A percentile compares a stretch with the other conserved stretches of the same genome.
These are phyloP conservation scores for Pelvicachromis taeniatus DNA, from an alignment of 2,113 vertebrate species.

Conservation along the genomic window DNA sequence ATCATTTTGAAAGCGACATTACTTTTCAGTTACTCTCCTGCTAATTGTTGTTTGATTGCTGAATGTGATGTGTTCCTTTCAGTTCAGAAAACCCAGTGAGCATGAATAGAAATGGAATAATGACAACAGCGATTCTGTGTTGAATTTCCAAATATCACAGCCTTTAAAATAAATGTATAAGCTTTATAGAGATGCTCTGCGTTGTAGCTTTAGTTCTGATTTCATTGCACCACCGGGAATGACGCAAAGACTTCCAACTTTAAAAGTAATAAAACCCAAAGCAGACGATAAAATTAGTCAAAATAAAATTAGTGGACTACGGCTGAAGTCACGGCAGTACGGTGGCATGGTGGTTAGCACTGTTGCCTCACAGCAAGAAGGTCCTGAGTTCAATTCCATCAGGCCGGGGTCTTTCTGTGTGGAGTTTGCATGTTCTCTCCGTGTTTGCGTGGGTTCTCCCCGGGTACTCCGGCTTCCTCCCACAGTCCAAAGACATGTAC, in stretches of 20 bases:
- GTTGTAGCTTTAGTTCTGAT: neutral
- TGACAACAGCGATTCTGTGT: neutral
- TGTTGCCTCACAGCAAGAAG: too few relatives aligned
- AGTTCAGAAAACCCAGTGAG: neutral
- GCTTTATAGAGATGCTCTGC: neutral
- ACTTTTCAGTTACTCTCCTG: neutral
- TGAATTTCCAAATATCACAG: neutral
- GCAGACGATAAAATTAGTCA: neutral
- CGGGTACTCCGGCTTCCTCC: too few relatives aligned
- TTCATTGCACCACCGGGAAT: neutral
- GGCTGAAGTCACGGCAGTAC: neutral
- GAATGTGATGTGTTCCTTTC: neutral
- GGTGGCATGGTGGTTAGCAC: too few relatives aligned
- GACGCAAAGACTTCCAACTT: neutral
- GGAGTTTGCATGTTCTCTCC: too few relatives aligned
- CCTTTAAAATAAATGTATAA: neutral
- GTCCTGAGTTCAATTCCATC: too few relatives aligned
- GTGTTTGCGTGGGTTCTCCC: too few relatives aligned
- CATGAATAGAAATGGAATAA: neutral
- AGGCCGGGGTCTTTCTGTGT: too few relatives aligned
- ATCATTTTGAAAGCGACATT: neutral
- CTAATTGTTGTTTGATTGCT: neutral
- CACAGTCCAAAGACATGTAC: too few relatives aligned
- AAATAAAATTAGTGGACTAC: neutral
- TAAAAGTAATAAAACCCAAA: neutral